Conservation (phyloP, 2,888 invertebrate genomes). For the Eristalis arbustorum region DNA sequence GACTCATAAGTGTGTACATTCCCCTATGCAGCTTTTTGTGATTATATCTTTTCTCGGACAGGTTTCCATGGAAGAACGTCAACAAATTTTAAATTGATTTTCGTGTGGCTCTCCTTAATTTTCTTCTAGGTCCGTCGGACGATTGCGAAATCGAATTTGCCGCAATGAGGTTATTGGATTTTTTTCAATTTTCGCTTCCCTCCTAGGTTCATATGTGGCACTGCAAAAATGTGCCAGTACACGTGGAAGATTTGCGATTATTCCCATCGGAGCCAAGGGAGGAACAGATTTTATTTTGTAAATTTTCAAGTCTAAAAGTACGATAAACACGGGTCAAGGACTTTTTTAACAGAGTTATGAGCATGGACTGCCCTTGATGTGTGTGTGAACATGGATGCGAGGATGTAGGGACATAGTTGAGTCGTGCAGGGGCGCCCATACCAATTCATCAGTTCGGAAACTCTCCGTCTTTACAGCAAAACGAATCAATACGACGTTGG, state of each 20-base stretch:
- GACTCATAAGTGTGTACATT: not conserved
- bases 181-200: constrained; percentile 42
- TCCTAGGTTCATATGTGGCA: not conserved
- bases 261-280: not conserved
- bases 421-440: too few species aligned
- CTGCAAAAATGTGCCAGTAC: not conserved
- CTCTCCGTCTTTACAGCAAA: too few species aligned
- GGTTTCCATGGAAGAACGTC: constrained; percentile 20
- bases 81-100: constrained; percentile 58
- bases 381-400: too few species aligned
- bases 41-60: constrained; percentile 5
- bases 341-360: too few species aligned
- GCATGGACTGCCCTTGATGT: too few species aligned
- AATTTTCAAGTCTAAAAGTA: too few species aligned
- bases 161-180: constrained; percentile 45
- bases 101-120: constrained; percentile 33
- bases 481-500: too few species aligned
- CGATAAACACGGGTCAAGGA: too few species aligned
- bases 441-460: too few species aligned
- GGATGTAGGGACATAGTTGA: too few species aligned
- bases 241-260: not conserved
- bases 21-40: not conserved
- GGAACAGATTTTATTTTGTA: too few species aligned
- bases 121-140: constrained; percentile 16
- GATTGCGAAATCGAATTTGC: constrained; percentile 41